phyloP scores from a whole-genome alignment of 2,888 invertebrate species.

The Macaria notata region DNA sequence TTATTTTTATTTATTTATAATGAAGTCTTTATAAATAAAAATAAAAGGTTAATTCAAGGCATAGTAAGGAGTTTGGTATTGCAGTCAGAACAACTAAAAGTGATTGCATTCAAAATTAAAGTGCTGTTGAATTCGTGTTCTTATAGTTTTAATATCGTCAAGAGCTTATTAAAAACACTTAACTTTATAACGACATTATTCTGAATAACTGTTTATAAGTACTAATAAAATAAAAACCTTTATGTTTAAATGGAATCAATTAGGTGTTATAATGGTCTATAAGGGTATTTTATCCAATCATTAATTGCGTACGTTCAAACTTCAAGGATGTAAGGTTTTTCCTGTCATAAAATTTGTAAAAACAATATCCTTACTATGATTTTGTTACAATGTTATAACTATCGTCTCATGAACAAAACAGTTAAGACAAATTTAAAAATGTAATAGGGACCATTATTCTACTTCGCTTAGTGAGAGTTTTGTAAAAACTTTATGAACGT shows the following conservation, averaged over 20 bases:
- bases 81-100: no score
- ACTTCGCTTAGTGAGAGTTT: no score
- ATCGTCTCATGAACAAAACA: no score
- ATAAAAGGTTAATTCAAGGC: no score
- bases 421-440: no score
- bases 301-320: conserved; percentile 27
- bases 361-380: not conserved
- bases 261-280: conserved; percentile 22
- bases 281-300: conserved; percentile 7
- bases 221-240: conserved; percentile 15
- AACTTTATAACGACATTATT: conserved; percentile 1
- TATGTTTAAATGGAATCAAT: conserved; percentile 21
- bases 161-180: conserved; percentile 7
- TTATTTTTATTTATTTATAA: no score
- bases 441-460: no score
- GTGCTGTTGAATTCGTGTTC: not conserved
- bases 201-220: conserved; percentile 9
- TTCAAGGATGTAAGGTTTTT: conserved; percentile 28
- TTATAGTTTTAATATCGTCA: not conserved
- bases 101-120: no score
- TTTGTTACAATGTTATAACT: no score
- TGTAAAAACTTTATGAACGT: no score
- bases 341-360: not conserved
- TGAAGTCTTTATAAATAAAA: no score
- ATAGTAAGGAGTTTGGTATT: no score